These are phyloP conservation scores for Rhodophaea formosa DNA, from an alignment of 2,888 invertebrate species.

Conservation along the genomic window DNA sequence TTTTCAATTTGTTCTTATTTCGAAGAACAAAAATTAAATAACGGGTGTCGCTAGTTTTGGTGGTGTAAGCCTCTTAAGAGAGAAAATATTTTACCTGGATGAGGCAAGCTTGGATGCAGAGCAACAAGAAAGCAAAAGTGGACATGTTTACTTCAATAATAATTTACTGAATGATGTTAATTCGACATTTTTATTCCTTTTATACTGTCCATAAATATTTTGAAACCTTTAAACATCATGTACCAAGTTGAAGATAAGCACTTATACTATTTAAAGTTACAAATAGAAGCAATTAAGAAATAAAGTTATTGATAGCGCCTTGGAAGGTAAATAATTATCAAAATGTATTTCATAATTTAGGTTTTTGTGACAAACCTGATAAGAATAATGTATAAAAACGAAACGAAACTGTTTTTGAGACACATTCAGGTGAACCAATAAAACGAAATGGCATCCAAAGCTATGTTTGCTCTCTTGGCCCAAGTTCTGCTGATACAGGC, in stretches of 20 bases:
- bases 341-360: background rate
- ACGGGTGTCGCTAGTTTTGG: too few relatives aligned
- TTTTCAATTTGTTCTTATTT: too few relatives aligned
- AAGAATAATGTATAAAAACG: background rate
- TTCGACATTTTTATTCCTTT: background rate
- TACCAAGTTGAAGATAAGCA: too few relatives aligned
- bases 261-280: too few relatives aligned
- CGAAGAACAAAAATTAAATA: too few relatives aligned
- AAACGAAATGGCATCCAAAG: conserved; percentile 18
- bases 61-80: too few relatives aligned
- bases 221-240: background rate
- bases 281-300: too few relatives aligned
- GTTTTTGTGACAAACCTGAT: background rate
- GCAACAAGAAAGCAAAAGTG: conserved; percentile 30
- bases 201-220: background rate
- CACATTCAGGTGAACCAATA: background rate
- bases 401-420: background rate
- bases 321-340: too few relatives aligned
- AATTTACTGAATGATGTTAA: background rate
- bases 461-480: conserved; percentile 10
- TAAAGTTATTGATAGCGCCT: too few relatives aligned
- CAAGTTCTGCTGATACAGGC: conserved; percentile 4
- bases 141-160: conserved; percentile 27
- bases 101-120: conserved; percentile 39
- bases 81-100: conserved; percentile 29